Evolutionary conservation across 2,113 vertebrate species (phyloP), one percentile per base, ranked within the genome.

Genomic region (Sorex fumeus): DNA sequence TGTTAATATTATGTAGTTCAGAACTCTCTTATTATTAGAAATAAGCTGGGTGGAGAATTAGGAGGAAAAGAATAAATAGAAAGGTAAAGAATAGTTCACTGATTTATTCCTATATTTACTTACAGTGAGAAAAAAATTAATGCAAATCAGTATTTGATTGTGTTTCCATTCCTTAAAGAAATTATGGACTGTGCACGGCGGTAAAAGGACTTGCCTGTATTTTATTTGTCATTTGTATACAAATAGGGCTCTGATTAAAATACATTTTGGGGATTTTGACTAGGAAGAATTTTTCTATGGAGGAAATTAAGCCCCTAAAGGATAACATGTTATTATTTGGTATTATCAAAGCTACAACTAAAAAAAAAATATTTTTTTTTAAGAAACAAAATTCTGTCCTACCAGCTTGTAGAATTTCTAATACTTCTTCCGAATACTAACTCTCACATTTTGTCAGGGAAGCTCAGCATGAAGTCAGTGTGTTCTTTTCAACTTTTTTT

Each of bases 181-280:
- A 93, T 79, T 74, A 79, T 84, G 80, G 80, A 47, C 45, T 80
- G 32, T 88, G 32, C 36, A 89, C 47, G 90, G 83, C 90, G 76
- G 76, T 82, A 84, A 93, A 93, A 66, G 27, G 64, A 25, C 66
- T 91, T 0, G 0, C 79, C 40, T 94, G 2, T 94, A 88, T 90
- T 91, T 95, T 93, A 93, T 94, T 67, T 95, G 82, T 74, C 87
- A 80, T 95, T 95, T 94, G 84, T 90, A 80, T 94, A 90, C 67
- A 95, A 94, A 94, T 93, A 90, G 21, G 6, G 7, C 81, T 93
- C 82, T 91, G 93, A 95, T 95, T 94, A 95, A 96, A 96, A 91
- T 94, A 90, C 71, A 70, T 91, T 95, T 94, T 90, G 62, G 53
- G 90, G 67, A n/a, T 71, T 93, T 78, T 79, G 78, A 83, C 57